phyloP scores from a whole-genome alignment of 2,797 vertebrate genomes.

The Cossypha heuglini region DNA sequence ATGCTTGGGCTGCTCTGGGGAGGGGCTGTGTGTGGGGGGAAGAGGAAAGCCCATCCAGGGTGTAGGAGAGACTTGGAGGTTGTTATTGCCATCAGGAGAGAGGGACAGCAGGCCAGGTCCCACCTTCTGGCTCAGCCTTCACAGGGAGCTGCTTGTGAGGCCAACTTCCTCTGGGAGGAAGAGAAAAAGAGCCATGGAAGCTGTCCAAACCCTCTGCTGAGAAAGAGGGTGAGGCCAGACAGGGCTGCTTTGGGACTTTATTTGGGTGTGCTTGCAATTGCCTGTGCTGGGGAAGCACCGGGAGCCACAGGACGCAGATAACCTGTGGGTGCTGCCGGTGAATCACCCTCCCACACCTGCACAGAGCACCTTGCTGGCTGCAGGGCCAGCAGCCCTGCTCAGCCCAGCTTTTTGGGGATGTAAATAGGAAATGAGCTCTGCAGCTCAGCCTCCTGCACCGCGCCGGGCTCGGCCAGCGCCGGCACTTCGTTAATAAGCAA shows the following conservation, averaged over 20 bases:
- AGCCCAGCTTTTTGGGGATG: neutral
- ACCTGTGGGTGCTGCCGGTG: neutral
- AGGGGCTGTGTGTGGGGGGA: neutral
- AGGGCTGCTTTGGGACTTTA: slow-evolving; percentile 25
- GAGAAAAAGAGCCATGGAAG: neutral
- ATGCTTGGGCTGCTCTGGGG: neutral
- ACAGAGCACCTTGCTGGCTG: neutral
- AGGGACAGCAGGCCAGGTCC: neutral
- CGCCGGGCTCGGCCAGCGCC: neutral
- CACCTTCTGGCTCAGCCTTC: neutral
- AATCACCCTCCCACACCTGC: slow-evolving; percentile 35
- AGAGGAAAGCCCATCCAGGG: neutral
- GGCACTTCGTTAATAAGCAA: slow-evolving; percentile 38
- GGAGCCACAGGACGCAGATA: neutral
- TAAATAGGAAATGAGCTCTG: slow-evolving; percentile 27
- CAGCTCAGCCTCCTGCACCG: neutral
- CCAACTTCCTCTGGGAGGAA: slow-evolving; percentile 38
- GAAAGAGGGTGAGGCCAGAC: slow-evolving; percentile 55
- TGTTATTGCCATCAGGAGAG: neutral
- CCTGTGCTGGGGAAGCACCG: neutral
- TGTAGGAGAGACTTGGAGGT: neutral
- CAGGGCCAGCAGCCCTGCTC: neutral
- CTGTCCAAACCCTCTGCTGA: slow-evolving; percentile 14
- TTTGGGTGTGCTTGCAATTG: slow-evolving; percentile 39
- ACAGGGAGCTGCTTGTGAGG: neutral